Evolutionary conservation across 2,888 invertebrate genomes (phyloP).

Genomic region (Melanophora roralis): DNA sequence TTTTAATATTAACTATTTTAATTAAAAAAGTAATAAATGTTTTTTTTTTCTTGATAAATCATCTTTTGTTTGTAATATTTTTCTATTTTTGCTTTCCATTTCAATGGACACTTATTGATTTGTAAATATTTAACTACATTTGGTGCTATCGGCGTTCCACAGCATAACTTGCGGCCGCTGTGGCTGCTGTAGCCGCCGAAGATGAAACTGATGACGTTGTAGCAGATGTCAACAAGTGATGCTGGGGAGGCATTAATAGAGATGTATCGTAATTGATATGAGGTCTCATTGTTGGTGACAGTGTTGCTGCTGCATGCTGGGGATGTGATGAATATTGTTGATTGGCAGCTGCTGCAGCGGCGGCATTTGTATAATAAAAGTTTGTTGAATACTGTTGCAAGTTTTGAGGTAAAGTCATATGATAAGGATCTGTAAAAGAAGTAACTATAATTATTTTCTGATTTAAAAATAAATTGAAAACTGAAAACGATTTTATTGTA

Average conservation of each 20-base stretch:
- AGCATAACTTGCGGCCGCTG: constrained; percentile 30
- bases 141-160: constrained; percentile 61
- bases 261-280: constrained; percentile 56
- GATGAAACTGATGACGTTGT: constrained; percentile 20
- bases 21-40: constrained; percentile 37
- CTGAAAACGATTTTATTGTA: constrained; percentile 28
- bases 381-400: constrained; percentile 61
- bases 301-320: constrained; percentile 59
- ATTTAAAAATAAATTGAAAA: not conserved
- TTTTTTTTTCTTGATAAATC: constrained; percentile 21
- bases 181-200: constrained; percentile 5
- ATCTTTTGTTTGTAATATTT: constrained; percentile 18
- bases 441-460: not conserved
- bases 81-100: constrained; percentile 7
- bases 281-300: constrained; percentile 59
- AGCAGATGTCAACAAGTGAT: constrained; percentile 40
- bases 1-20: constrained; percentile 37
- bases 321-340: constrained; percentile 43
- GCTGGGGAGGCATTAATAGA: constrained; percentile 48
- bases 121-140: constrained; percentile 43
- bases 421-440: constrained; percentile 56
- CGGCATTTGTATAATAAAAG: constrained; percentile 55
- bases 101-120: constrained; percentile 21
- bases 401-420: constrained; percentile 58
- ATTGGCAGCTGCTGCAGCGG: constrained; percentile 42